These are phyloP conservation scores for Mellivora capensis DNA, from an alignment of 2,113 vertebrate genomes.

Conservation along the genomic window DNA sequence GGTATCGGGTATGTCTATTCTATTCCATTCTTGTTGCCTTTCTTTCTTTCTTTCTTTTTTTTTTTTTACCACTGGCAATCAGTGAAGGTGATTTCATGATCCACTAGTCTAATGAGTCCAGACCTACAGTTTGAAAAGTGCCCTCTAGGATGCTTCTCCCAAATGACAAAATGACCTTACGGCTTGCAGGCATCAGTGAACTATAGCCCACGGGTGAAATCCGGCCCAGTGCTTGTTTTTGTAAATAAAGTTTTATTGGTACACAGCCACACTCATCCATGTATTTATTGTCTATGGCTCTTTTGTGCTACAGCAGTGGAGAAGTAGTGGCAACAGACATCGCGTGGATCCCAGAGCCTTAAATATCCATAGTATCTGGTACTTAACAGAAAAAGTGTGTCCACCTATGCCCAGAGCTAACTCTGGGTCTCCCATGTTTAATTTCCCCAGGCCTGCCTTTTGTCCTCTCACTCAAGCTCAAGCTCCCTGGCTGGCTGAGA, in stretches of 20 bases:
- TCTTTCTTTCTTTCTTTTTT: too few species aligned
- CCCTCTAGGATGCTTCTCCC: neutral
- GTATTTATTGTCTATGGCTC: fast-evolving
- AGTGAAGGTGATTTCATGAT: neutral
- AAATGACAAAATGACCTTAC: neutral
- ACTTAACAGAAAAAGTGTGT: neutral
- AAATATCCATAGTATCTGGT: neutral
- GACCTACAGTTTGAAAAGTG: neutral
- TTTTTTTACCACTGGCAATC: neutral
- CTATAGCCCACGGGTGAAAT: neutral
- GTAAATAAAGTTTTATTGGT: conserved; percentile 37
- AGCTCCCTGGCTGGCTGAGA: neutral
- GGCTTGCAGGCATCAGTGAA: neutral
- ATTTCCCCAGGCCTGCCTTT: neutral
- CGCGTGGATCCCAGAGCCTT: neutral
- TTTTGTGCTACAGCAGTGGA: neutral
- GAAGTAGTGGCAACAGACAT: neutral
- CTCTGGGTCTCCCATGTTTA: neutral
- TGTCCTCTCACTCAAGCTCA: neutral
- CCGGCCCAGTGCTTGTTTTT: neutral
- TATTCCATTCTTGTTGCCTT: neutral
- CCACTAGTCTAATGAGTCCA: neutral
- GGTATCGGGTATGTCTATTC: neutral
- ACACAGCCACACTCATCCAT: neutral
- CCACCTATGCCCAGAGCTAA: neutral